phyloP scores from a whole-genome alignment of 2,888 invertebrate species.

The Tinea pellionella region DNA sequence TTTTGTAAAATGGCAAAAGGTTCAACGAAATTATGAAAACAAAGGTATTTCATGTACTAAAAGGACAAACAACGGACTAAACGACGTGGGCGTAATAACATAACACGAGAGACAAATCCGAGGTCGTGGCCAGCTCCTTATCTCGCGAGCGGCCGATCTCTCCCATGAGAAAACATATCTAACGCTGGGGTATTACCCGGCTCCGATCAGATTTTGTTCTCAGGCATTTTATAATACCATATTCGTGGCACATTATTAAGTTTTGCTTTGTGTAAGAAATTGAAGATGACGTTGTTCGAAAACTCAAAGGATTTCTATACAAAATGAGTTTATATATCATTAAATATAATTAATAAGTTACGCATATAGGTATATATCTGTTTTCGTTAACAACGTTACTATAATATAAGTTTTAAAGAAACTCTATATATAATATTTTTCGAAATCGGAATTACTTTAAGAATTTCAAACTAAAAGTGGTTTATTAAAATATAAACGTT shows the following conservation, averaged over 20 bases:
- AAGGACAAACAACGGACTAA: constrained; percentile 1
- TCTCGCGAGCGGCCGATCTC: constrained; percentile 33
- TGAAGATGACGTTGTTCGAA: not conserved
- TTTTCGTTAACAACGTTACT: no score
- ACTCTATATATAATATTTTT: no score
- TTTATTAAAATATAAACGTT: constrained; percentile 1
- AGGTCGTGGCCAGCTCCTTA: constrained; percentile 38
- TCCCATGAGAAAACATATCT: constrained; percentile 46
- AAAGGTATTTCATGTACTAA: not conserved
- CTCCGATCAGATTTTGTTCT: constrained; percentile 37
- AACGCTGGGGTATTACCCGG: constrained; percentile 35
- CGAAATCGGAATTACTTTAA: not conserved
- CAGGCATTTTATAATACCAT: constrained; percentile 30
- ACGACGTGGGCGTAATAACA: constrained; percentile 19
- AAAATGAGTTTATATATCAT: not conserved
- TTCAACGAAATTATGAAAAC: not conserved
- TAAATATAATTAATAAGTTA: no score
- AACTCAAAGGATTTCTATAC: not conserved
- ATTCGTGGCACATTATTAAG: constrained; percentile 38
- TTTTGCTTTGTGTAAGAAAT: constrained; percentile 15
- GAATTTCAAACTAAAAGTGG: not conserved
- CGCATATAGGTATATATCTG: not conserved
- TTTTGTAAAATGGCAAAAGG: not conserved
- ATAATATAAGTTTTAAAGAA: no score
- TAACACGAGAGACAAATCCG: constrained; percentile 39